phyloP scores from a whole-genome alignment of 2,888 invertebrate species.

The Cactoblastis cactorum region DNA sequence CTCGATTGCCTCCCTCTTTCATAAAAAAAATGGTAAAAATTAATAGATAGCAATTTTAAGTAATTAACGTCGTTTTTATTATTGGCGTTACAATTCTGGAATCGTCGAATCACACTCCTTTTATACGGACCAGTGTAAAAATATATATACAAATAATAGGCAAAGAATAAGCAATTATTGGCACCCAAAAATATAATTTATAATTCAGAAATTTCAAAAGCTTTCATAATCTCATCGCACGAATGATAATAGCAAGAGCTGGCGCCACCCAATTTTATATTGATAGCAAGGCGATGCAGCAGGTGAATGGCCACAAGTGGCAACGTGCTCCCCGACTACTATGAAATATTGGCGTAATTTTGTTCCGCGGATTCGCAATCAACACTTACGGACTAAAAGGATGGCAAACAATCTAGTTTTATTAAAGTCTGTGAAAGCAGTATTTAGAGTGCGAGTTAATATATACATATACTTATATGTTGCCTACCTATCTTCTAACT shows the following conservation, averaged over 20 bases:
- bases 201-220: neutral
- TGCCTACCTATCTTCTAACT: too few species aligned
- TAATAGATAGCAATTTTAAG: too few species aligned
- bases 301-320: neutral
- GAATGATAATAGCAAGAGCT: neutral
- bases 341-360: neutral
- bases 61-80: too few species aligned
- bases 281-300: neutral
- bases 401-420: neutral
- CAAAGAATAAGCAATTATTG: too few species aligned
- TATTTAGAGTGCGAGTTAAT: neutral
- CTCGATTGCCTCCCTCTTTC: too few species aligned
- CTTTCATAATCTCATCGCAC: neutral
- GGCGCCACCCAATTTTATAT: neutral
- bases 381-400: neutral
- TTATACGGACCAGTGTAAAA: too few species aligned
- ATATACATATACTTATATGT: neutral
- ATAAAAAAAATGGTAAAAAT: too few species aligned
- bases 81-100: too few species aligned
- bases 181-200: neutral
- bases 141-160: too few species aligned
- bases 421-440: neutral
- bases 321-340: neutral
- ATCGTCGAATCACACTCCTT: too few species aligned
- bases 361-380: neutral